Evolutionary conservation across 2,888 invertebrate genomes (phyloP).

Genomic region (Galerucella calmariensis): DNA sequence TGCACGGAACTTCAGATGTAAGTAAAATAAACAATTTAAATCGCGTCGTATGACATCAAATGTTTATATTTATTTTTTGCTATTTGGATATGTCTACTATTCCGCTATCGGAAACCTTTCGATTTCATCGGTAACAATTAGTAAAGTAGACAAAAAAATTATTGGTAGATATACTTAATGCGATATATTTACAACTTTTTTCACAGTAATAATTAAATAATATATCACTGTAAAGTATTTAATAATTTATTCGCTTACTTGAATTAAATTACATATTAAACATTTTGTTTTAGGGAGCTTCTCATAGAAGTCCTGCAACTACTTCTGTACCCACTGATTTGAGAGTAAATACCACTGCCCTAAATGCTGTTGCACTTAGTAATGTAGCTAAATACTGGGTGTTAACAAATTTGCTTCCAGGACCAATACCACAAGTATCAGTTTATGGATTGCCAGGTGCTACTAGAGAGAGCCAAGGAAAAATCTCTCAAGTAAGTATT

Average conservation of each 20-base stretch:
- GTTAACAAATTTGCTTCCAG: constrained; percentile 82
- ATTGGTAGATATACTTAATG: background rate
- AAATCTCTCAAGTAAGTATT: constrained; percentile 69
- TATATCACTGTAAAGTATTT: background rate
- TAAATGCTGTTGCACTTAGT: constrained; percentile 77
- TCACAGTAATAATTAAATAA: too few relatives aligned
- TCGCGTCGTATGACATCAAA: background rate
- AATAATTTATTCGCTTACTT: background rate
- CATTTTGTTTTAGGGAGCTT: constrained; percentile 56
- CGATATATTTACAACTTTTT: too few relatives aligned
- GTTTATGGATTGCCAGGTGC: constrained; percentile 75
- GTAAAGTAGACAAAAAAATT: background rate
- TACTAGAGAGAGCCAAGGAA: constrained; percentile 71
- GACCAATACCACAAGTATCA: constrained; percentile 80
- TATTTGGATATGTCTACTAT: constrained; percentile 8
- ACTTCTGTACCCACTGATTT: constrained; percentile 72
- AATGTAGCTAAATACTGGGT: constrained; percentile 87
- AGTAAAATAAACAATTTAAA: constrained; percentile 1
- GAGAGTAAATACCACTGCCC: constrained; percentile 73
- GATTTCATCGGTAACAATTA: background rate
- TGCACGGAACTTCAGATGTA: constrained; percentile 65
- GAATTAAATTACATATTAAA: background rate
- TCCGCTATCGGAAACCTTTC: background rate
- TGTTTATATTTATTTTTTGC: background rate
- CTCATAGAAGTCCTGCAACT: constrained; percentile 66